These are phyloP conservation scores for Vollenhovia emeryi DNA, from an alignment of 1,140 invertebrate species.

Conservation along the genomic window DNA sequence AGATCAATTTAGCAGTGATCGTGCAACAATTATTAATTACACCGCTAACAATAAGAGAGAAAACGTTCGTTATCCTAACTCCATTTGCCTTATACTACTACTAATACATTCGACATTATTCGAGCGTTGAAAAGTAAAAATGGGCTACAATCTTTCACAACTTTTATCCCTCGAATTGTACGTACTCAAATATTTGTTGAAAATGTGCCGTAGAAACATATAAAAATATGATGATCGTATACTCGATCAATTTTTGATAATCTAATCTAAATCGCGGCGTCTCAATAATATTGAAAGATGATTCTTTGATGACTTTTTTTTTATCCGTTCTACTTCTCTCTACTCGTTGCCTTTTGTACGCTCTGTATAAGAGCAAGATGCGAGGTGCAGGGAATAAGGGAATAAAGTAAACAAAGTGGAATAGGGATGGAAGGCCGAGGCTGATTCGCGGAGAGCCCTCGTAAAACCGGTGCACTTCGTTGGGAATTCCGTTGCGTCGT, in stretches of 20 bases:
- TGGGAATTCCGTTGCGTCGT: conserved; percentile 52
- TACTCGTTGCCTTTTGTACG: not conserved
- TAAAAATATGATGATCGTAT: not conserved
- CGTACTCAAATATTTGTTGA: conserved; percentile 9
- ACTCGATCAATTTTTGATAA: not conserved
- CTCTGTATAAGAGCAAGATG: not conserved
- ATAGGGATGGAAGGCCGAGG: conserved; percentile 31
- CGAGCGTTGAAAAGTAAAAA: not conserved
- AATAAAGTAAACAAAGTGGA: conserved; percentile 54
- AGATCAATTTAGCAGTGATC: not conserved
- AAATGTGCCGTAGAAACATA: not conserved
- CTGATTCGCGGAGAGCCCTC: conserved; percentile 47
- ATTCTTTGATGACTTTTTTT: not conserved
- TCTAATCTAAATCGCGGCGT: not conserved
- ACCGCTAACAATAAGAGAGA: not conserved
- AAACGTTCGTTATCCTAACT: not conserved
- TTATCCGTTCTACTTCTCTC: too few relatives aligned
- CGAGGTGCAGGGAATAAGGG: conserved; percentile 1
- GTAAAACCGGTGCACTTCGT: conserved; percentile 53
- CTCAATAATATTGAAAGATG: not conserved
- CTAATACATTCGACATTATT: not conserved
- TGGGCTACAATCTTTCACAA: not conserved
- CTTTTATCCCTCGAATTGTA: not conserved
- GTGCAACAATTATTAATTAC: not conserved
- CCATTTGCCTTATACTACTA: not conserved